These are phyloP conservation scores for Pristionchus fissidentatus DNA, from an alignment of 2,888 invertebrate genomes.

Conservation along the genomic window DNA sequence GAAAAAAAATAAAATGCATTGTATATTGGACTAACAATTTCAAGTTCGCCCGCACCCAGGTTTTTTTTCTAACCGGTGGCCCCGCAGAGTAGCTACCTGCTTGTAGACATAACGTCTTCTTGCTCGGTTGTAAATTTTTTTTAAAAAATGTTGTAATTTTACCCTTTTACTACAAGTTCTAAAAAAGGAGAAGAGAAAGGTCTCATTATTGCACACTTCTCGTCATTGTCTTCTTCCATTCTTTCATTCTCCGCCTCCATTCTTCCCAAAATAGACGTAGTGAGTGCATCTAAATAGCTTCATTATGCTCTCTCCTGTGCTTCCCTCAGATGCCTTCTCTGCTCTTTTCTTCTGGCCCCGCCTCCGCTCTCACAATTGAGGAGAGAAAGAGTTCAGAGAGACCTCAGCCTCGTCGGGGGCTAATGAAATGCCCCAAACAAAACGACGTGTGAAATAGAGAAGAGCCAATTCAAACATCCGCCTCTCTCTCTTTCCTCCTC, in stretches of 20 bases:
- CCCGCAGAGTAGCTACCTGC: no score
- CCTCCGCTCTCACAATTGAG: background rate
- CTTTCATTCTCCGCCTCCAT: background rate
- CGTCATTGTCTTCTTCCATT: no score
- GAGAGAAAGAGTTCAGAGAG: constrained; percentile 30
- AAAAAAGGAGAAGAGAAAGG: no score
- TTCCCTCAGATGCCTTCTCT: background rate
- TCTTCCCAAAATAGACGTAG: background rate
- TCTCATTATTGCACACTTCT: no score
- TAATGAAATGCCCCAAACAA: constrained; percentile 35
- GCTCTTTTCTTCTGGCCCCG: background rate
- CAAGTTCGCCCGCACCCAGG: no score
- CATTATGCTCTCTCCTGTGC: background rate
- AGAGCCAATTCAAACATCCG: constrained; percentile 24
- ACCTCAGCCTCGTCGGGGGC: background rate
- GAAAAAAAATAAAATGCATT: no score
- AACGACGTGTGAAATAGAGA: constrained; percentile 30
- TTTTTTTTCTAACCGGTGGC: no score
- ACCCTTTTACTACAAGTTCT: no score
- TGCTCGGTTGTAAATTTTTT: background rate
- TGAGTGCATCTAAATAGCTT: constrained; percentile 41
- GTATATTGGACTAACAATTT: no score
- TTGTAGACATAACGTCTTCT: no score
- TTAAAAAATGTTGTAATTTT: background rate
- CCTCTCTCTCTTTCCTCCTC: no score